Evolutionary conservation across 2,113 vertebrate genomes (phyloP), one percentile per base, ranked within the genome.

Genomic region (Turnix velox): DNA sequence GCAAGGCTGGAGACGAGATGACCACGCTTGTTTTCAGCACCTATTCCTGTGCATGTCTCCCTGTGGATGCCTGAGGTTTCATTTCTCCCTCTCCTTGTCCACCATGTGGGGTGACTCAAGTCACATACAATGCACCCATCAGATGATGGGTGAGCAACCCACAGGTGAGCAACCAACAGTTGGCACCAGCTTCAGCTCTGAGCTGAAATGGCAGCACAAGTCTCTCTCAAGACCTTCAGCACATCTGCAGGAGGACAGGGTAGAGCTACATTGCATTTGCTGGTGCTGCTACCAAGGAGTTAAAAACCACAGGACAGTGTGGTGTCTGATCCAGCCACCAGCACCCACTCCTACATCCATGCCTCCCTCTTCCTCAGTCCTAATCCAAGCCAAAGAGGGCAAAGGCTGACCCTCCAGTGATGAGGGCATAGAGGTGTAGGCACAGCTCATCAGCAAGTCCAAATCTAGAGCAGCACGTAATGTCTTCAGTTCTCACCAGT

Each of bases 141-240:
- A 19, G 40, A 39, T 0, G 0, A 7, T 7, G n/a, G n/a, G n/a
- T n/a, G n/a, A n/a, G n/a, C n/a, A 59, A 45, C 57, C 42, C 71
- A 14, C 2, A 1, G 8, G 14, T 6, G 42, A 88, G 61, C 51
- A 46, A 27, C 61, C 0, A 0, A 30, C 14, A 14, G 58, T 6
- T 4, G 24, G 27, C 65, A 63, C 6, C 58, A 57, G 80, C 63
- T 66, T n/a, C 57, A 58, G 61, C 23, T 33, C 42, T 2, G 17
- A 42, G 79, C 71, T 27, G 31, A 5, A 42, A 46, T 0, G 0
- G 73, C 55, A 67, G 81, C 61, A 75, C 1, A 3, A 27, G 19
- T 17, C 61, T 13, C 27, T 39, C 61, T 54, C 11, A 40, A 18
- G 49, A 52, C 33, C 72, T 49, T 6, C 67, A 42, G 75, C 3